Percentiles rank a stretch among this genome's conserved stretches.
Evolutionary conservation across 2,797 vertebrate species (phyloP).

Genomic region (Chaetophractus vellerosus): DNA sequence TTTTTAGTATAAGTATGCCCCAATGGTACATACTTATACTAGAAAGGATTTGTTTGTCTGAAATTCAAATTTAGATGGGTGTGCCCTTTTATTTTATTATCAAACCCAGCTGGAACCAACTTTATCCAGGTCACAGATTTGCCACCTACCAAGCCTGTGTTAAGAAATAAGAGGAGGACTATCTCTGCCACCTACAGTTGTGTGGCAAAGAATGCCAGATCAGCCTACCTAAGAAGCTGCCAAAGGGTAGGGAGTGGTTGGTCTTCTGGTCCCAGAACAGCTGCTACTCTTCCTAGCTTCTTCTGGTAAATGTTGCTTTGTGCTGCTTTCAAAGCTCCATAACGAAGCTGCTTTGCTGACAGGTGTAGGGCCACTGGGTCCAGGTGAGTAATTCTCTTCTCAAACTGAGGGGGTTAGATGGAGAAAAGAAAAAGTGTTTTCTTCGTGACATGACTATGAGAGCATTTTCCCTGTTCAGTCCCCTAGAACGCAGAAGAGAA

Average conservation of each 20-base stretch:
- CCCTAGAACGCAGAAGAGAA: not conserved
- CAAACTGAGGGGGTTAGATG: not conserved
- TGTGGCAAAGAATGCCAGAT: slow-evolving; percentile 38
- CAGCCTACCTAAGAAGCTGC: slow-evolving; percentile 35
- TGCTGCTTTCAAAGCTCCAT: slow-evolving; percentile 55
- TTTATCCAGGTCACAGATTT: slow-evolving; percentile 53
- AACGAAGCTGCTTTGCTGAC: slow-evolving; percentile 60
- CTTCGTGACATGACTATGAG: not conserved
- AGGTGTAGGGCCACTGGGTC: slow-evolving; percentile 33
- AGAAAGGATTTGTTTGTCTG: not conserved
- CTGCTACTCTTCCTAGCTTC: slow-evolving; percentile 23
- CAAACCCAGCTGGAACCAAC: slow-evolving; percentile 12
- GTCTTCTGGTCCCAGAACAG: slow-evolving; percentile 18
- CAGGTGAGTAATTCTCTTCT: slow-evolving; percentile 60
- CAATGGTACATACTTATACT: not conserved
- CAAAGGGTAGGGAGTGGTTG: not conserved
- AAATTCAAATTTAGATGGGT: slow-evolving; percentile 3
- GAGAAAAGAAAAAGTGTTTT: slow-evolving; percentile 36
- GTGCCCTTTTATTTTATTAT: slow-evolving; percentile 24
- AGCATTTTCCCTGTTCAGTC: not conserved
- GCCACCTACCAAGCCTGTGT: not conserved
- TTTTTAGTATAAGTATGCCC: not conserved
- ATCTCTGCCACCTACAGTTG: not conserved
- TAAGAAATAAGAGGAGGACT: slow-evolving; percentile 54
- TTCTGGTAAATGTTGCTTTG: slow-evolving; percentile 54